Evolutionary conservation across 2,113 vertebrate genomes (phyloP).

Genomic region (Hystrix cristata): DNA sequence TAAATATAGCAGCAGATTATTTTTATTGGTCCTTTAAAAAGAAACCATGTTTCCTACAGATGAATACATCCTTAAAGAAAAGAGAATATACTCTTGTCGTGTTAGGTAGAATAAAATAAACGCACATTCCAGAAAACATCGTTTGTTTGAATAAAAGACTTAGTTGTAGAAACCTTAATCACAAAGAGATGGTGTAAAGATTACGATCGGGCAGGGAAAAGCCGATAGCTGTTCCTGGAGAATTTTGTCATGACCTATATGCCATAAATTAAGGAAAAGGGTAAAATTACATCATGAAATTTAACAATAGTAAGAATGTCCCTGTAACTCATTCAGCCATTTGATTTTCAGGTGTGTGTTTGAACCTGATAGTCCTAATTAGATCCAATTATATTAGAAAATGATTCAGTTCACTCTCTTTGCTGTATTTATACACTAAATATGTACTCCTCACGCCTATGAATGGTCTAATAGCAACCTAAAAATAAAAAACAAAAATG

Average conservation of each 20-base stretch:
- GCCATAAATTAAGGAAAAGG: slow-evolving; percentile 3
- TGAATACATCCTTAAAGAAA: slow-evolving; percentile 47
- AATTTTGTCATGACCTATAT: neutral
- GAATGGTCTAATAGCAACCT: neutral
- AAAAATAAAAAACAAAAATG: slow-evolving; percentile 1
- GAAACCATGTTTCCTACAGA: neutral
- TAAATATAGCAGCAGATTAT: neutral
- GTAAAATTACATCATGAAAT: slow-evolving; percentile 2
- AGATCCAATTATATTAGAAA: slow-evolving; percentile 3
- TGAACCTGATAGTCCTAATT: neutral
- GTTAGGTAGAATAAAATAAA: neutral
- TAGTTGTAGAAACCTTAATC: slow-evolving; percentile 8
- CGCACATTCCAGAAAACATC: neutral
- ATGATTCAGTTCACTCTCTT: neutral
- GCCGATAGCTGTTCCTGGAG: neutral
- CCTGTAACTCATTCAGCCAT: neutral
- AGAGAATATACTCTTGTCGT: neutral
- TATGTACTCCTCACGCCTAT: neutral
- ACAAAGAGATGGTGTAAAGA: neutral
- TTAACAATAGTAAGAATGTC: neutral
- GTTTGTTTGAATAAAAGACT: slow-evolving; percentile 29
- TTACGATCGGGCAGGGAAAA: neutral
- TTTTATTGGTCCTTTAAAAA: neutral
- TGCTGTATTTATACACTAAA: neutral
- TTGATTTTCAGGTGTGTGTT: neutral